Evolutionary conservation across 2,888 invertebrate species (phyloP), one percentile per base, ranked within the genome.

Genomic region (Eupithecia pulchellata): DNA sequence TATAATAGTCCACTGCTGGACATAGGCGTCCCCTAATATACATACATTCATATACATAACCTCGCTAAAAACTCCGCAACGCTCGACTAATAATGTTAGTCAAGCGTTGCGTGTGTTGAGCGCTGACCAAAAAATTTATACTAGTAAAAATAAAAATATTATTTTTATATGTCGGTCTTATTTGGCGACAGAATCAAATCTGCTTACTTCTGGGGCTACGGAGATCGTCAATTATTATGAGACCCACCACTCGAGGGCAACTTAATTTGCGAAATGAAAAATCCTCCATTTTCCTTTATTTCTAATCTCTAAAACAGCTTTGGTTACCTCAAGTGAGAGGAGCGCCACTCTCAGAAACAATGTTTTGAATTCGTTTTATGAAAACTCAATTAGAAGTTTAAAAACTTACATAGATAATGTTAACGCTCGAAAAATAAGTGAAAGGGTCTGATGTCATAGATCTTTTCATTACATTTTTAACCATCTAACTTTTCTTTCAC

Each of bases 301-400:
- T 82, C 82, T 86, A 86, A 86, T 86, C 85, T 84, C 78, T 67
- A 75, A 80, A 80, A 86, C 85, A 83, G 81, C 83, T 84, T 84
- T 61, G 20, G 34, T 11, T 61, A 25, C 25, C 61, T 61, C 20
- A n/a, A 13, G 61, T 20, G 5, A 61, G 20, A 25, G 61, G 1
- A 20, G 34, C 25, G 60, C 60, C 60, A 20, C 34, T 61, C 34
- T 11, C 8, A 29, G 9, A 57, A 29, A 8, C 57, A 57, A 29
- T 60, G 17, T 32, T 60, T 20, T 4, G 8, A 25, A 13, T 13
- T 11, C 1, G 11, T 52, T 20, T 25, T 11, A 13, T 25, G 25
- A 20, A 20, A 47, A 47, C 4, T 2, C 4, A 8, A 25, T 52
- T 25, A 25, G 20, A 25, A 52, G 25, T 47, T 9, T 47, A 20